phyloP scores from a whole-genome alignment of 2,113 vertebrate species.

The Antechinus flavipes region DNA sequence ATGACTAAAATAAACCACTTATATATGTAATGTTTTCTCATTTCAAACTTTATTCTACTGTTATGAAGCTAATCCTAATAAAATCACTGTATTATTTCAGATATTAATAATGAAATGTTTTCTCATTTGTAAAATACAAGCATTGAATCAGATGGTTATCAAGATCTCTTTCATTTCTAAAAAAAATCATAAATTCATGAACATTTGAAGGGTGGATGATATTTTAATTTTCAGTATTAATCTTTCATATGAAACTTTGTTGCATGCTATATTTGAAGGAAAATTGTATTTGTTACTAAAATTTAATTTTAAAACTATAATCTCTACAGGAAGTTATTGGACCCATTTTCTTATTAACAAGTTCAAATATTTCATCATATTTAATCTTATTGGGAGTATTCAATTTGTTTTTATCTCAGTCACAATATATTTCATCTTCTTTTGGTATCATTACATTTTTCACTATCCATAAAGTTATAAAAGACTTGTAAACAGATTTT shows the following conservation, averaged over 20 bases:
- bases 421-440: background rate
- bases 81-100: background rate
- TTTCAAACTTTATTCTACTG: background rate
- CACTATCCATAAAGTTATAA: background rate
- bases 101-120: background rate
- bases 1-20: background rate
- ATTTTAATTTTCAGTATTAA: conserved; percentile 19
- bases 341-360: background rate
- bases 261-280: background rate
- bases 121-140: conserved; percentile 11
- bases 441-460: background rate
- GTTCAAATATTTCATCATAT: background rate
- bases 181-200: background rate
- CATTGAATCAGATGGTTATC: conserved; percentile 12
- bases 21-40: background rate
- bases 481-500: background rate
- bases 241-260: conserved; percentile 1
- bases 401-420: background rate
- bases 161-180: conserved; percentile 29
- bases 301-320: background rate
- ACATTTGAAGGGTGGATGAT: background rate
- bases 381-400: background rate
- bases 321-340: background rate
- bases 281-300: conserved; percentile 4
- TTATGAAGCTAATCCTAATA: background rate